Conservation (phyloP, 2,888 invertebrate species). For the Noctua comes region DNA sequence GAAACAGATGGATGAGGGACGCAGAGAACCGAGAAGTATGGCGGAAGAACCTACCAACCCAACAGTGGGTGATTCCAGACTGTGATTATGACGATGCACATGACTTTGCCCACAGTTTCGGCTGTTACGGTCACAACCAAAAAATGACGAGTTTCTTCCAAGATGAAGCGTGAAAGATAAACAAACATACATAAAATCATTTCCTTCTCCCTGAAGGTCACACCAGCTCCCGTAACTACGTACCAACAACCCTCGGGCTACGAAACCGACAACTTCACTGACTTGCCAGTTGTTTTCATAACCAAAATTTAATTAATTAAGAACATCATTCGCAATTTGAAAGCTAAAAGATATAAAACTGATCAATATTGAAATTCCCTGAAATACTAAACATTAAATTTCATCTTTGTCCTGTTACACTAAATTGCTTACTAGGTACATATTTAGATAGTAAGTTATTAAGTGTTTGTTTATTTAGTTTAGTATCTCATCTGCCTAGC, state of each 20-base stretch:
- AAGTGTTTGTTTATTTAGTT: neutral
- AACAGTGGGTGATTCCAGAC: neutral
- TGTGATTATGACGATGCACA: neutral
- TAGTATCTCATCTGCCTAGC: too few relatives aligned
- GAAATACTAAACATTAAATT: neutral
- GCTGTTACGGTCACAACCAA: neutral
- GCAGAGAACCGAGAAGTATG: neutral
- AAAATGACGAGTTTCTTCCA: neutral
- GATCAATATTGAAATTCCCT: neutral
- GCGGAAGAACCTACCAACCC: neutral
- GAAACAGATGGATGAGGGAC: neutral
- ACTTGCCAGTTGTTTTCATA: conserved; percentile 28
- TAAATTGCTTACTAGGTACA: neutral
- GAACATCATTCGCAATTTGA: conserved; percentile 18
- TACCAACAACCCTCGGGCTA: conserved; percentile 1
- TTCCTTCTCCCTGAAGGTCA: conserved; percentile 9
- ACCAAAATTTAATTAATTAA: conserved; percentile 34
- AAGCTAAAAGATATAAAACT: neutral
- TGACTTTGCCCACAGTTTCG: neutral
- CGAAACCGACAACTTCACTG: conserved; percentile 28
- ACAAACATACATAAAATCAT: neutral
- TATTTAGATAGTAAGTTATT: neutral
- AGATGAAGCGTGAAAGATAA: neutral
- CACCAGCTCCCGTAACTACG: neutral
- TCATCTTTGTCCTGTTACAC: neutral